Conservation (phyloP, 2,113 vertebrate genomes). For the Cyprinodon brontotheroides region DNA sequence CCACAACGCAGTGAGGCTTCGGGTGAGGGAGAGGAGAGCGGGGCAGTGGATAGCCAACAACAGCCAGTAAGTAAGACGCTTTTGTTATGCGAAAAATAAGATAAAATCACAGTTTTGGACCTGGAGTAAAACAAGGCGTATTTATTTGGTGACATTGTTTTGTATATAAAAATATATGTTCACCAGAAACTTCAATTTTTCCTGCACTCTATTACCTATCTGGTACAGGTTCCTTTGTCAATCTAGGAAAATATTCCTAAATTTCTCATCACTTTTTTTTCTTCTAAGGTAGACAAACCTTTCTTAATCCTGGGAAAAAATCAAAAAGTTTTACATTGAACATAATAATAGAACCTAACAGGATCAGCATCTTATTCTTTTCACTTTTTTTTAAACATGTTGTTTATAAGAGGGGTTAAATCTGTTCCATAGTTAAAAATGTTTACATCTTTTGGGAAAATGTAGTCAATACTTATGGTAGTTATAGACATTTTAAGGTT, state of each 20-base stretch:
- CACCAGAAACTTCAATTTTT: not conserved
- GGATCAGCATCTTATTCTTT: not conserved
- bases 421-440: no score
- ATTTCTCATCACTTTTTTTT: not conserved
- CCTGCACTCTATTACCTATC: no score
- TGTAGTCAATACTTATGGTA: no score
- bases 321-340: not conserved
- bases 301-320: not conserved
- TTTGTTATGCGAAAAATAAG: no score
- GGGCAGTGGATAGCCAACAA: constrained; percentile 68
- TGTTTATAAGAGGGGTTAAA: no score
- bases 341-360: no score
- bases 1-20: constrained; percentile 58
- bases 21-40: constrained; percentile 73
- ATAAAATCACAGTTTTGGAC: not conserved
- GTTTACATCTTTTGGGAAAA: no score
- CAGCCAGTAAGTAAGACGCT: constrained; percentile 56
- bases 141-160: not conserved
- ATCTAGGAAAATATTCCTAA: not conserved
- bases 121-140: not conserved
- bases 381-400: no score
- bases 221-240: not conserved
- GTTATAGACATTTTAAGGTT: no score
- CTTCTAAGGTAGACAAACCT: not conserved
- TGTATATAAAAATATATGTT: not conserved